Evolutionary conservation across 2,888 invertebrate species (phyloP).

Genomic region (Euproctis similis): DNA sequence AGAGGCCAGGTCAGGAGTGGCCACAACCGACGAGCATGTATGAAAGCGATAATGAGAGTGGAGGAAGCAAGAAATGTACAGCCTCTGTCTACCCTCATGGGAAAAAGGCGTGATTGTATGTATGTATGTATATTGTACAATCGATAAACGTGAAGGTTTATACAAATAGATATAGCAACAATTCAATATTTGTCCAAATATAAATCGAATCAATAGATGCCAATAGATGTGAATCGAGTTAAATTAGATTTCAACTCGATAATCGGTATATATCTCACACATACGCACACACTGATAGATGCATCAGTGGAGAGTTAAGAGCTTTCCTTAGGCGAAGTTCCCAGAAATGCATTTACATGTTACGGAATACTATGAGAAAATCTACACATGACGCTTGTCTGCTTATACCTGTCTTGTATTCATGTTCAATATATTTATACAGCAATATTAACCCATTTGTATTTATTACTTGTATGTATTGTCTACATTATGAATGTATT

Average conservation of each 20-base stretch:
- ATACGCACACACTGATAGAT: constrained; percentile 10
- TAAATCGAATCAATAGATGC: not conserved
- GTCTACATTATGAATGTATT: too few species aligned
- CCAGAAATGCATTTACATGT: constrained; percentile 70
- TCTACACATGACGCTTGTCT: constrained; percentile 56
- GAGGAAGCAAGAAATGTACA: too few species aligned
- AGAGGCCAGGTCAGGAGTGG: too few species aligned
- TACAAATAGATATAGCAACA: too few species aligned
- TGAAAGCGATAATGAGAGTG: too few species aligned
- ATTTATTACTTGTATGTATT: constrained; percentile 15
- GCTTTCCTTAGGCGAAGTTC: constrained; percentile 61
- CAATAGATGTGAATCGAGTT: too few species aligned
- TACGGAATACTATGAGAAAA: constrained; percentile 60
- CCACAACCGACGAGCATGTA: too few species aligned
- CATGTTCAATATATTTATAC: constrained; percentile 21
- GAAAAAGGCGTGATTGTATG: too few species aligned
- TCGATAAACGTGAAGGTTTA: too few species aligned
- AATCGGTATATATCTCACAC: constrained; percentile 18
- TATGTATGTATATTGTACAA: too few species aligned
- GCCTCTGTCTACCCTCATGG: too few species aligned
- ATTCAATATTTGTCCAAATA: too few species aligned
- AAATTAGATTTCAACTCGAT: constrained; percentile 18
- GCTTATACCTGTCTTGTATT: constrained; percentile 40
- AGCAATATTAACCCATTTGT: constrained; percentile 43
- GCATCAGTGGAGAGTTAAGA: constrained; percentile 37